Base-by-base conservation (phyloP, 1,140 invertebrate genomes). In the Formica exsecta region DNA sequence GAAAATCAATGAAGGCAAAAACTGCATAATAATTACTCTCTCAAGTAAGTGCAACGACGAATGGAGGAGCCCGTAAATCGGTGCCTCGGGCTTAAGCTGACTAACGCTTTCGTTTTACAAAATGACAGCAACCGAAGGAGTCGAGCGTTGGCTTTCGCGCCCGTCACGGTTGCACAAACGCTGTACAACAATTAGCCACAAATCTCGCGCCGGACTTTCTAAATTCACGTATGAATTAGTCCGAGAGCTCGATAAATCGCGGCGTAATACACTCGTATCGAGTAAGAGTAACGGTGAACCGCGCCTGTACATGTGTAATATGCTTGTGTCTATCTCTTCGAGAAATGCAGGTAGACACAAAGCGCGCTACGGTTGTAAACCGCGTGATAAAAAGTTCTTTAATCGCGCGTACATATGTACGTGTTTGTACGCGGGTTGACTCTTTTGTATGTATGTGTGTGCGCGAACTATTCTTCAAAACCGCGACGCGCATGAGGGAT, bases 161-260 rank as follows among this genome's bases (percentile, higher is more conserved):
- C 36, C 44, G 32, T 11, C 22, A 65, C 65, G 48, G 70, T 86
- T 86, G 68, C 79, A 83, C 79, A 86, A 86, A 59, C 62, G 48
- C 62, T 36, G 44, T 36, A 44, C 68, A 86, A 86, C 79, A 86
- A 86, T 86, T 86, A 86, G 51, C 66, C 74, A 61, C 79, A 84
- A 83, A 74, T 64, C 79, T 29, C 68, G 79, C 68, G 48, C 22
- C 32, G 57, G 59, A 86, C 85, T 86, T 86, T 86, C 85, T 86
- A 83, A 84, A 74, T 86, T 86, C 79, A 84, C 59, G 68, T 81
- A 83, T 71, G 85, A 86, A 86, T 86, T 84, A 51, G 79, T 48
- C 25, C n/a, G 65, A 70, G 41, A 81, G 79, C 79, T 36, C 68
- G 79, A 84, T 74, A 86, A 73, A 71, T 36, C 75, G 51, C 76